Evolutionary conservation across 2,113 vertebrate species (phyloP).

Genomic region (Thomomys bottae): DNA sequence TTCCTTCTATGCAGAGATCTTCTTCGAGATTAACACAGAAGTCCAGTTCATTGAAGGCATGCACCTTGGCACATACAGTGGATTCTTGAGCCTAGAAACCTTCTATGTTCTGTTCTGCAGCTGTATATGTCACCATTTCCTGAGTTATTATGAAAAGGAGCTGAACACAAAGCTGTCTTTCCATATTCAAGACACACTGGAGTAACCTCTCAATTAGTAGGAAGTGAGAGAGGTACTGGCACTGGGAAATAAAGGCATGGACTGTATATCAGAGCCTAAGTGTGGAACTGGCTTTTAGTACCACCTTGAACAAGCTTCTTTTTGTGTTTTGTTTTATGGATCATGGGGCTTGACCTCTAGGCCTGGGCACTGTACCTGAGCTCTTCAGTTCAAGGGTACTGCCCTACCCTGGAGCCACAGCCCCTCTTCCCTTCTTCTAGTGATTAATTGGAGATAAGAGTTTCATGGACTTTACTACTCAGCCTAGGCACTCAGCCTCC

Average conservation of each 20-base stretch:
- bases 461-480: too few relatives aligned
- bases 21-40: conserved; percentile 13
- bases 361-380: too few relatives aligned
- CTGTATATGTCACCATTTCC: not conserved
- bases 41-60: not conserved
- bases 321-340: too few relatives aligned
- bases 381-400: too few relatives aligned
- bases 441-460: too few relatives aligned
- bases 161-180: not conserved
- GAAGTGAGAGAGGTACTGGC: not conserved
- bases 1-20: not conserved
- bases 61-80: not conserved
- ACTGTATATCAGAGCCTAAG: not conserved
- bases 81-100: not conserved
- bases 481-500: too few relatives aligned
- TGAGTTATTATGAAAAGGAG: not conserved
- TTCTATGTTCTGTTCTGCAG: not conserved
- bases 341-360: too few relatives aligned
- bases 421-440: too few relatives aligned
- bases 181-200: not conserved
- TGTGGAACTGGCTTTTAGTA: not conserved
- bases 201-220: not conserved
- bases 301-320: not conserved
- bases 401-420: too few relatives aligned
- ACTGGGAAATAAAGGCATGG: not conserved